Percentiles rank a stretch among this genome's conserved stretches.
phyloP scores from a whole-genome alignment of 2,797 vertebrate genomes.

The Melanotaenia maccullochi region DNA sequence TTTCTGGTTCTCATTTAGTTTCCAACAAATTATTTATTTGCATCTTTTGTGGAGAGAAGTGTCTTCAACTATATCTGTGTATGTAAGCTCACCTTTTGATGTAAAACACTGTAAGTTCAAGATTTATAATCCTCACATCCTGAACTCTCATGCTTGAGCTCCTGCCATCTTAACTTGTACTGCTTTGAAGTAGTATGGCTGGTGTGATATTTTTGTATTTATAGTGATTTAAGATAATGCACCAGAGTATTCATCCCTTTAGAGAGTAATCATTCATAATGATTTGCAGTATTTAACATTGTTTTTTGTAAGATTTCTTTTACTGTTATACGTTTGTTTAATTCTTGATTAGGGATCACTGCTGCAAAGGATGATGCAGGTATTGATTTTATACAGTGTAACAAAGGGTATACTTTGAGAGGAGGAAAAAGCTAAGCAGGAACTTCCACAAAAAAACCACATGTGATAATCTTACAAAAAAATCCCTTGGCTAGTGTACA shows the following conservation, averaged over 20 bases:
- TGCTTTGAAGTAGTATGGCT: conserved; percentile 79
- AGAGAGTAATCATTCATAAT: conserved; percentile 58
- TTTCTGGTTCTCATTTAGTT: conserved; percentile 35
- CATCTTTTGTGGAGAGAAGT: conserved; percentile 28
- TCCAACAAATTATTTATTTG: conserved; percentile 41
- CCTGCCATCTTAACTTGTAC: conserved; percentile 38
- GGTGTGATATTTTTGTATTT: conserved; percentile 93
- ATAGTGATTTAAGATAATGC: conserved; percentile 81
- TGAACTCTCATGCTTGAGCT: conserved; percentile 26
- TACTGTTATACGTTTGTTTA: conserved; percentile 15
- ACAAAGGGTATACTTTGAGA: conserved; percentile 28
- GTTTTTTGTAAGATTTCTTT: conserved; percentile 27
- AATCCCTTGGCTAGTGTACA: conserved; percentile 40
- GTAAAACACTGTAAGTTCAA: conserved; percentile 24
- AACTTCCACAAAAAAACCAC: conserved; percentile 32
- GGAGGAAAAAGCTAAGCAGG: conserved; percentile 24
- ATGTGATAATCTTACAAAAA: conserved; percentile 46
- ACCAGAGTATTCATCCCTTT: conserved; percentile 50
- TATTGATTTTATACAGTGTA: conserved; percentile 45
- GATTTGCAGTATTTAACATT: conserved; percentile 66
- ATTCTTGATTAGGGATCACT: conserved; percentile 38
- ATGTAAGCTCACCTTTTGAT: conserved; percentile 19
- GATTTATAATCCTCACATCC: conserved; percentile 14
- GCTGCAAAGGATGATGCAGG: conserved; percentile 16
- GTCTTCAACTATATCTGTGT: conserved; percentile 11